Base-by-base conservation (phyloP, 2,113 vertebrate genomes). In the Chitala chitala region DNA sequence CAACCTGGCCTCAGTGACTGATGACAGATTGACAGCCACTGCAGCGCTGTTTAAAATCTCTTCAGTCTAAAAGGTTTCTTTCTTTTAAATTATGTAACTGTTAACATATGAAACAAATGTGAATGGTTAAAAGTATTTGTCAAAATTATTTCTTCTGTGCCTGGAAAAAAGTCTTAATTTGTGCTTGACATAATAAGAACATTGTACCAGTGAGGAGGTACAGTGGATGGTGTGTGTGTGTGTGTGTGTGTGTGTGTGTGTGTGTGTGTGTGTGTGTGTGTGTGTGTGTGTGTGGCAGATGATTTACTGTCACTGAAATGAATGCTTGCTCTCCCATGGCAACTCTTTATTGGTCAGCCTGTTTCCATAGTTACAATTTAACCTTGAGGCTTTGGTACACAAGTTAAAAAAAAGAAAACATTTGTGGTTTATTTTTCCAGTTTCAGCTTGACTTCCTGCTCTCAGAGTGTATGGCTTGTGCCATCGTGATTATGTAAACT, bases 281-380 rank as follows among this genome's bases (percentile, higher is more conserved):
- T 75, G 42, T 54, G 29, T 46, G 31, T 54, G 64, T 65, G 44
- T 46, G 63, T 42, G 59, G 48, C 46, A 48, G 48, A n/a, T 33
- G 26, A 7, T 31, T 69, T 71, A 59, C 38, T 55, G 75, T 70
- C 56, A 76, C 66, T 72, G 24, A 66, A 65, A 31, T 54, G 24
- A 54, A 71, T 12, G 24, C 53, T 72, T 68, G 50, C 24, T 5
- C 51, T 54, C 26, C 31, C 22, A 63, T 75, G 72, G 59, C 73
- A 75, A 66, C 69, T 72, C 54, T 64, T 74, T 73, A 74, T 76
- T 79, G 71, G 64, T 65, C 31, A 40, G 42, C 15, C 4, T 42
- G 59, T 79, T 59, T 63, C 72, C 69, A 75, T 75, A 73, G 75
- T 69, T 61, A 69, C 53, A 26, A 33, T 79, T 55, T 77, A 69